These are phyloP conservation scores for Conchocele bisecta DNA, from an alignment of 2,888 invertebrate species.

Conservation along the genomic window DNA sequence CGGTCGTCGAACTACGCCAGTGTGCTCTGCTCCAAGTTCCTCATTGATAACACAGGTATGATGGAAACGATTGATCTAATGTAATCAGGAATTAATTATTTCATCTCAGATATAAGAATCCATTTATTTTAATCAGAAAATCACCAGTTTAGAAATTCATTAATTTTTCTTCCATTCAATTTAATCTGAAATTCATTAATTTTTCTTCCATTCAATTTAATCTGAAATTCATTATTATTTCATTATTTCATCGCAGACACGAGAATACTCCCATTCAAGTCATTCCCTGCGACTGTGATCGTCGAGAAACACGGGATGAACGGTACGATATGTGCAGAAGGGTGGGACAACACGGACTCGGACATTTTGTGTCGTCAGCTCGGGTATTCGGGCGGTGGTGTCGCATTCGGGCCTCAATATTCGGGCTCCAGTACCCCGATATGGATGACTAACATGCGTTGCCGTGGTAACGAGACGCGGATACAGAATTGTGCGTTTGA, in stretches of 20 bases:
- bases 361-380: constrained; percentile 67
- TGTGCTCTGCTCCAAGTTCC: constrained; percentile 65
- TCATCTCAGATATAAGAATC: too few relatives aligned
- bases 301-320: constrained; percentile 68
- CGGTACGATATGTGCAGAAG: constrained; percentile 67
- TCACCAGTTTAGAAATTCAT: neutral
- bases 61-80: too few relatives aligned
- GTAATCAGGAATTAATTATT: too few relatives aligned
- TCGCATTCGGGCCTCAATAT: constrained; percentile 62
- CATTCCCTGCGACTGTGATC: constrained; percentile 65
- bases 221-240: neutral
- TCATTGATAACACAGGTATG: constrained; percentile 56
- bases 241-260: constrained; percentile 55
- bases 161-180: neutral
- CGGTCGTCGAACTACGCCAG: constrained; percentile 66
- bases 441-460: constrained; percentile 68
- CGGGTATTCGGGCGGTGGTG: constrained; percentile 61
- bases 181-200: neutral
- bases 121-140: neutral
- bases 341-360: constrained; percentile 68
- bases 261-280: constrained; percentile 46
- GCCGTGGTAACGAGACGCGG: constrained; percentile 62
- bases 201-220: neutral
- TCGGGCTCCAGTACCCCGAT: constrained; percentile 62
- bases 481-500: constrained; percentile 60